Base-by-base conservation (phyloP, 2,888 invertebrate species). In the Aspidapion aeneum region DNA sequence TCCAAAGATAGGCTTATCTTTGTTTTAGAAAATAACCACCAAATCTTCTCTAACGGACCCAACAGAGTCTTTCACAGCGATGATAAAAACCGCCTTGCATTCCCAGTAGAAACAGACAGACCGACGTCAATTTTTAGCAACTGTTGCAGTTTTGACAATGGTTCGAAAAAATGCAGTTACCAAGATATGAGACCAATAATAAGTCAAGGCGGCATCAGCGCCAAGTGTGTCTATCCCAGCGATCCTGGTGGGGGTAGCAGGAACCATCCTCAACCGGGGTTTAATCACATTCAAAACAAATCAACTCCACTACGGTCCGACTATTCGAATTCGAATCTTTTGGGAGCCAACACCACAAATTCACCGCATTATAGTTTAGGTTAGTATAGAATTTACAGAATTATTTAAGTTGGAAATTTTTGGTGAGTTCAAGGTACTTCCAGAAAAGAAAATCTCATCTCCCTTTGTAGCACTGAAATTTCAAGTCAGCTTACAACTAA, bases 231-330 rank as follows among this genome's bases (percentile, higher is more conserved):
- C 61, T 69, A 72, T 58, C 75, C 75, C 2, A 66, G 69, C 18
- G 77, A 78, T 70, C 76, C 78, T n/a, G 77, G 77, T 57, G 78
- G 78, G 60, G 74, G 74, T 65, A 62, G 57, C 3, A 12, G 35
- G 12, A 3, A 35, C 12, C 3, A 12, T 48, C 49, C 49, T 52
- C 60, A 59, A 17, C 60, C 62, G 22, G 60, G 61, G 63, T 68
- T 66, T 21, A 67, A 65, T 35, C 68, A 67, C 18, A 64, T 66
- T 35, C 61, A 64, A 19, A 57, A 58, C 12, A 70, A 64, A 54
- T 58, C 60, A 3, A 61, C 65, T 1, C 66, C 70, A 1, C 56
- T 62, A 16, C 64, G 68, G 5, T 69, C 70, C 1, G 69, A 69
- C 56, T 67, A 68, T 55, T 70, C 72, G n/a, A 66, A 69, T 22